Conservation (phyloP, 2,113 vertebrate species). For the Microcebus griseorufus region DNA sequence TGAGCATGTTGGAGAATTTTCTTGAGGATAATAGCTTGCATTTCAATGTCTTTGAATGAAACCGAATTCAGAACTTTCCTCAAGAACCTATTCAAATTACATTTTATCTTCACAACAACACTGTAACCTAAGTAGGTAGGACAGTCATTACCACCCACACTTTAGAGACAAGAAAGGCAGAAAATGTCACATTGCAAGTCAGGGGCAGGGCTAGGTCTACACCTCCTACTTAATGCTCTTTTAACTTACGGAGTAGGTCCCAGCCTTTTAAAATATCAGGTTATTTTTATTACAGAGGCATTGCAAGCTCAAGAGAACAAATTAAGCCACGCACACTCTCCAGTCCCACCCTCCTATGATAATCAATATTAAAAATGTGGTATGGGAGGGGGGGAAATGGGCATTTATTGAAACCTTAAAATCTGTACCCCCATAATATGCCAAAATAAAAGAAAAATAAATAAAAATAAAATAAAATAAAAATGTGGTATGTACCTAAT, state of each 20-base stretch:
- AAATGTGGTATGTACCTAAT: neutral
- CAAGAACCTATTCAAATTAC: neutral
- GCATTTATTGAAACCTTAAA: too few relatives aligned
- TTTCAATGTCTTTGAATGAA: neutral
- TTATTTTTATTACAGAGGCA: neutral
- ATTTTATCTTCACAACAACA: neutral
- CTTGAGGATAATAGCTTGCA: neutral
- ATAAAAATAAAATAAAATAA: neutral
- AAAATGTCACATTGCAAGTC: neutral
- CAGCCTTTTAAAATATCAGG: neutral
- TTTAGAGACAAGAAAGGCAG: neutral
- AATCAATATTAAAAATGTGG: neutral
- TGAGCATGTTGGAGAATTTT: constrained; percentile 43
- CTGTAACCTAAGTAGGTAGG: neutral
- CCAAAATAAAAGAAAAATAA: too few relatives aligned
- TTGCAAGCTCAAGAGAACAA: neutral
- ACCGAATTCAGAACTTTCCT: too few relatives aligned
- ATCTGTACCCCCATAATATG: too few relatives aligned
- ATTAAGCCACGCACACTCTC: neutral
- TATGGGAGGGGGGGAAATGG: neutral
- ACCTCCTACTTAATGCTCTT: neutral
- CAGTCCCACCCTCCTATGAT: too few relatives aligned
- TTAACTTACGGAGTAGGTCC: neutral
- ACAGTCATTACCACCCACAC: neutral
- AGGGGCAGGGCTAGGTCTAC: neutral